Evolutionary conservation across 2,113 vertebrate genomes (phyloP).

Genomic region (Siniperca knerii): DNA sequence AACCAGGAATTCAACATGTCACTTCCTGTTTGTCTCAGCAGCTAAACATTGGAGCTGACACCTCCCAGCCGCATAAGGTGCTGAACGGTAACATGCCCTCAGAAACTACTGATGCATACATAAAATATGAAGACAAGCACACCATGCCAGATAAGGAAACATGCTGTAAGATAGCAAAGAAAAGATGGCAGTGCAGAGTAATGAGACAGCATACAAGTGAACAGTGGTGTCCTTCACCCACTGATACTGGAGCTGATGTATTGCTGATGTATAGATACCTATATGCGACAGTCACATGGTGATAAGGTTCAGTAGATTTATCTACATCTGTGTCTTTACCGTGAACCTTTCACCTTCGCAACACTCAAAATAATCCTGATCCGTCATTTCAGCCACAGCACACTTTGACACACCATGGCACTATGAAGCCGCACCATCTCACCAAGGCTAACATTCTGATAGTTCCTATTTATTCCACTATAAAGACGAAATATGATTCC

Average conservation of each 20-base stretch:
- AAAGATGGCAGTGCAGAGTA: slow-evolving; percentile 31
- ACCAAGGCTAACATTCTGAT: slow-evolving; percentile 44
- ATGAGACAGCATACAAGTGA: slow-evolving; percentile 19
- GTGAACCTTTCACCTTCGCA: slow-evolving; percentile 32
- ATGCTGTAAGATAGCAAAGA: slow-evolving; percentile 39
- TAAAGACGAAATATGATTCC: slow-evolving; percentile 71
- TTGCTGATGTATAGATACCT: slow-evolving; percentile 47
- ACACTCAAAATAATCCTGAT: slow-evolving; percentile 17
- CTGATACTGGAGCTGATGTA: slow-evolving; percentile 41
- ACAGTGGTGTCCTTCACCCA: slow-evolving; percentile 44
- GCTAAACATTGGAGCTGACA: slow-evolving; percentile 19
- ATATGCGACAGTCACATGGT: slow-evolving; percentile 21
- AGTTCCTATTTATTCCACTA: slow-evolving; percentile 57
- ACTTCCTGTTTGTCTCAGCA: slow-evolving; percentile 33
- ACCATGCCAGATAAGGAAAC: slow-evolving; percentile 37
- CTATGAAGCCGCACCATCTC: slow-evolving; percentile 12
- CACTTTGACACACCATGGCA: neutral
- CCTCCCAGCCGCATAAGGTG: slow-evolving; percentile 16
- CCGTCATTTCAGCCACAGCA: slow-evolving; percentile 1
- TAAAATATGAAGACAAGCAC: slow-evolving; percentile 21
- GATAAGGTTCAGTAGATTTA: slow-evolving; percentile 39
- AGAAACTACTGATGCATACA: slow-evolving; percentile 31
- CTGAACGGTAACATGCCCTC: slow-evolving; percentile 14
- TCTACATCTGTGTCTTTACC: slow-evolving; percentile 36
- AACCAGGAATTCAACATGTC: neutral